Evolutionary conservation across 2,888 invertebrate species (phyloP), one percentile per base, ranked within the genome.

Genomic region (Drosophila hamatofila): DNA sequence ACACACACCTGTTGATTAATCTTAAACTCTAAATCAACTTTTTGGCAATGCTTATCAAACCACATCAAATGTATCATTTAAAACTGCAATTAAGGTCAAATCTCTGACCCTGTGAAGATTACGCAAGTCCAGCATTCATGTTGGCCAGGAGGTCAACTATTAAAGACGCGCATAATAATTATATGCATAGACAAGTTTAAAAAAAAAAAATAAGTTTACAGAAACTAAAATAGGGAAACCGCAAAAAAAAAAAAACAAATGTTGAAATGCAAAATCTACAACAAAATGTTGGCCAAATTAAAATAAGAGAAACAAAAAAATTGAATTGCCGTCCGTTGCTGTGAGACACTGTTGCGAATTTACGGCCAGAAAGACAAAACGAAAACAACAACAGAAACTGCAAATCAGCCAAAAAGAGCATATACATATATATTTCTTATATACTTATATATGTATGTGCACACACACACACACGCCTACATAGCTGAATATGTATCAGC

Each of bases 261-360:
- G 54, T 80, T 68, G 83, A 71, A 75, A 82, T 42, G 33, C 51
- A 68, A 27, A 30, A 61, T 25, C 16, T 37, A 23, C 35, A 35
- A 37, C 35, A 54, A 63, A 77, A 39, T 52, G 66, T 72, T 82
- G 67, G 67, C 67, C 55, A 79, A 63, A 79, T 65, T 42, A 42
- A 49, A 74, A 65, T 60, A 41, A 65, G 33, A 57, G 46, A 68
- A 46, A 58, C 9, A 63, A 49, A 58, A 71, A 62, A 62, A 67
- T 54, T 51, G 54, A 72, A 67, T 63, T 56, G 56, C 61, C 63
- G 48, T 78, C 68, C 74, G 14, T 27, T 25, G 48, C 48, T 46
- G 67, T 25, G 63, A 71, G 67, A 70, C 74, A 78, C 75, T 74
- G 76, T 86, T 82, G 83, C 84, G 79, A 78, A 83, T 86, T 75